These are phyloP conservation scores for Adelges cooleyi DNA, from an alignment of 1,140 invertebrate species.

Conservation along the genomic window DNA sequence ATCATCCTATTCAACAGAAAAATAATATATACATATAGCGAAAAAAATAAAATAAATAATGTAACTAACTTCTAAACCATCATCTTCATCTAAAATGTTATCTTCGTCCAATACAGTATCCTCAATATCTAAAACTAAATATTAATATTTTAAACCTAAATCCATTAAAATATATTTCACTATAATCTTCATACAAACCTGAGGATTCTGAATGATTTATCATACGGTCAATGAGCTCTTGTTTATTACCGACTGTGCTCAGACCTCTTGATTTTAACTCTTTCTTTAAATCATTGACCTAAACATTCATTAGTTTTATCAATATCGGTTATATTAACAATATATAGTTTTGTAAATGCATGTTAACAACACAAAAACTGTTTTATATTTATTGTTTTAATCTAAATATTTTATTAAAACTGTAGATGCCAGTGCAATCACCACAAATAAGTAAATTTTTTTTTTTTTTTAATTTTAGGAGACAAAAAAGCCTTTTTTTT, in stretches of 20 bases:
- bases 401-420: too few species aligned
- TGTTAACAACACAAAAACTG: too few species aligned
- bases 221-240: conserved; percentile 47
- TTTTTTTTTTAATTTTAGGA: too few species aligned
- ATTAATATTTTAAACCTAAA: conserved; percentile 5
- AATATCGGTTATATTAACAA: too few species aligned
- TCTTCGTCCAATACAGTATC: conserved; percentile 14
- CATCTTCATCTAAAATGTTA: conserved; percentile 23
- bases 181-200: conserved; percentile 15
- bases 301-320: background rate
- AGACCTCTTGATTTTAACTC: conserved; percentile 66
- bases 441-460: too few species aligned
- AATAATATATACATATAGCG: background rate
- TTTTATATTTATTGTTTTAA: too few species aligned
- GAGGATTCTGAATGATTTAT: conserved; percentile 25
- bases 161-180: background rate
- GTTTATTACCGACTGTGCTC: conserved; percentile 63
- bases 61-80: conserved; percentile 1
- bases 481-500: too few species aligned
- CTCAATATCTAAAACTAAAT: conserved; percentile 27
- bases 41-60: background rate
- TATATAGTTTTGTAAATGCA: too few species aligned
- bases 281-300: conserved; percentile 66
- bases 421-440: too few species aligned
- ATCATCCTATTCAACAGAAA: background rate